Evolutionary conservation across 2,888 invertebrate genomes (phyloP).

Genomic region (Meta bourneti): DNA sequence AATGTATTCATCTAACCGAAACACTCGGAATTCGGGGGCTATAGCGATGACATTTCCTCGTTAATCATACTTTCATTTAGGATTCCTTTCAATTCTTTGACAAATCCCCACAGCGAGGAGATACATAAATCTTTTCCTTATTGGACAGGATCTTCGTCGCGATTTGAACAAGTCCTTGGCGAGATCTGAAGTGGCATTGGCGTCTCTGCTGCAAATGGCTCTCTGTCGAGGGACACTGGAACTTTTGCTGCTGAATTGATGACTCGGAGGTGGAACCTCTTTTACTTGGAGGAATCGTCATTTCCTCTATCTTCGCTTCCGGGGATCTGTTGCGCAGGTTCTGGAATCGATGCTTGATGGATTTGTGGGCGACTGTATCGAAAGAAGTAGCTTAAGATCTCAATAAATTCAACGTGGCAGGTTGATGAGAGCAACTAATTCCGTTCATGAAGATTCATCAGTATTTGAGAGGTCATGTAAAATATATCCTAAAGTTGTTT

Average conservation of each 20-base stretch:
- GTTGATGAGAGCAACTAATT: too few relatives aligned
- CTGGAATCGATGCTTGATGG: too few relatives aligned
- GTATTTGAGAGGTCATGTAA: too few relatives aligned
- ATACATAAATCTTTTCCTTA: constrained; percentile 66
- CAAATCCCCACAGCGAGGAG: constrained; percentile 60
- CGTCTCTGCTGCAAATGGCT: neutral
- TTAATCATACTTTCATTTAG: constrained; percentile 73
- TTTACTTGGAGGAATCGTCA: too few relatives aligned
- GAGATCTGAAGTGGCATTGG: constrained; percentile 5
- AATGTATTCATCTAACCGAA: constrained; percentile 67
- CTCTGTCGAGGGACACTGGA: neutral
- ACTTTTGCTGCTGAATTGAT: constrained; percentile 16
- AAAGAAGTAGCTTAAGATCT: too few relatives aligned
- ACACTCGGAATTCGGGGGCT: constrained; percentile 48
- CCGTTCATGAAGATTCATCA: too few relatives aligned
- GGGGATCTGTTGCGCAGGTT: too few relatives aligned
- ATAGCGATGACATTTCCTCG: constrained; percentile 29
- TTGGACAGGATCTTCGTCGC: constrained; percentile 48
- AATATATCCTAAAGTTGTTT: too few relatives aligned
- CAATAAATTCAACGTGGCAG: too few relatives aligned
- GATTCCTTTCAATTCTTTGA: constrained; percentile 70
- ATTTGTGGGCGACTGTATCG: too few relatives aligned
- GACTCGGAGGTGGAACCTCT: neutral
- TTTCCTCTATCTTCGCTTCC: too few relatives aligned
- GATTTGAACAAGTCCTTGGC: constrained; percentile 40